A percentile compares a stretch with the other conserved stretches of the same genome.
phyloP scores from a whole-genome alignment of 2,888 invertebrate genomes.

The Suillia variegata region DNA sequence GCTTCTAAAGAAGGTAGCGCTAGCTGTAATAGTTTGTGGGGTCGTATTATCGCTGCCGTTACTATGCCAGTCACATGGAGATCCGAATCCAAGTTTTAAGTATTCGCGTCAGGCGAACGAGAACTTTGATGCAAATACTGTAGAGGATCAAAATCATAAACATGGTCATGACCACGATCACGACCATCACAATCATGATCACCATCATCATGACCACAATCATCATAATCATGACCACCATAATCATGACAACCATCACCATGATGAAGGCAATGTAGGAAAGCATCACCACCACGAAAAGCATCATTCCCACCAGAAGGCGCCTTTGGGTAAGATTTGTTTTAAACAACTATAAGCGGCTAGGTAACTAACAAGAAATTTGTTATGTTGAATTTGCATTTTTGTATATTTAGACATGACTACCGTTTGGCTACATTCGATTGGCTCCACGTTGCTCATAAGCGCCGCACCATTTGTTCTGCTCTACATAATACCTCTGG shows the following conservation, averaged over 20 bases:
- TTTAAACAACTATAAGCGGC: not conserved
- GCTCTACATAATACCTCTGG: constrained; percentile 89
- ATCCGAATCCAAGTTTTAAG: constrained; percentile 79
- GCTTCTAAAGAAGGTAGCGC: constrained; percentile 26
- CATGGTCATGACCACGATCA: constrained; percentile 33
- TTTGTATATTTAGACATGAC: constrained; percentile 46
- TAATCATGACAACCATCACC: constrained; percentile 30
- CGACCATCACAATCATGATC: constrained; percentile 30
- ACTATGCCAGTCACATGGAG: constrained; percentile 61
- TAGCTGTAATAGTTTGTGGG: constrained; percentile 44
- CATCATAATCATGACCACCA: constrained; percentile 27
- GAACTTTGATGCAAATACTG: constrained; percentile 39
- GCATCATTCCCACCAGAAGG: not conserved
- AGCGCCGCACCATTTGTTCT: constrained; percentile 94
- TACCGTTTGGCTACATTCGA: constrained; percentile 76
- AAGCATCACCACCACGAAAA: constrained; percentile 31
- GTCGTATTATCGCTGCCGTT: constrained; percentile 56
- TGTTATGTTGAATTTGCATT: too few species aligned
- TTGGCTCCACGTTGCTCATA: constrained; percentile 90
- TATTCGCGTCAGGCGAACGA: constrained; percentile 68
- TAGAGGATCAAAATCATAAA: constrained; percentile 23
- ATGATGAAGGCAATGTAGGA: constrained; percentile 2
- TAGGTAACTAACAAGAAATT: too few species aligned
- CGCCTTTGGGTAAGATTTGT: not conserved
- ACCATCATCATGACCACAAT: constrained; percentile 15